A percentile compares a stretch with the other conserved stretches of the same genome.
Evolutionary conservation across 2,797 vertebrate species (phyloP).

Genomic region (Adelosebastes latens): DNA sequence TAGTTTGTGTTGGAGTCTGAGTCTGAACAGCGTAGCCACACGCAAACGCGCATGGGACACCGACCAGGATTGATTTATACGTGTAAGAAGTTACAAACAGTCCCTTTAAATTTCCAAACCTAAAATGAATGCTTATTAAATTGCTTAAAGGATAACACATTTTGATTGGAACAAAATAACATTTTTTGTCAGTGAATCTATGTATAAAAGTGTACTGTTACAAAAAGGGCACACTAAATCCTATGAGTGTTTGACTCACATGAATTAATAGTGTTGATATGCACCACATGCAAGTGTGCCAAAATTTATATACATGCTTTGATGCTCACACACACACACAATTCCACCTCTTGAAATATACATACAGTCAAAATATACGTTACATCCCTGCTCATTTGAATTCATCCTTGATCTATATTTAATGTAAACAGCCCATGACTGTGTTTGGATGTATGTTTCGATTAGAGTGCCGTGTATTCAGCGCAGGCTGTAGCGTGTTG

Average conservation of each 20-base stretch:
- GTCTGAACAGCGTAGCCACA: too few relatives aligned
- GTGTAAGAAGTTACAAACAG: too few relatives aligned
- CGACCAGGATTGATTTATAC: too few relatives aligned
- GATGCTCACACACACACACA: neutral
- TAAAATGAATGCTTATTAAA: neutral
- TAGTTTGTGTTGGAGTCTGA: too few relatives aligned
- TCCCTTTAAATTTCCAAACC: neutral
- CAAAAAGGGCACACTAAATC: neutral
- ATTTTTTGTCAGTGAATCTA: neutral
- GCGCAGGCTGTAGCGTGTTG: constrained; percentile 5
- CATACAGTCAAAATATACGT: neutral
- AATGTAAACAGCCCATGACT: constrained; percentile 1
- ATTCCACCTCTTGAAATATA: constrained; percentile 1
- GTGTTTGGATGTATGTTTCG: constrained; percentile 23
- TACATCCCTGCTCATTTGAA: neutral
- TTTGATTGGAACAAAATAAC: neutral
- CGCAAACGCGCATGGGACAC: too few relatives aligned
- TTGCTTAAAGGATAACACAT: neutral
- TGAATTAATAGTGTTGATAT: neutral
- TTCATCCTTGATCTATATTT: constrained; percentile 37
- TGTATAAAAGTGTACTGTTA: neutral
- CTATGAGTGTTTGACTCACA: neutral
- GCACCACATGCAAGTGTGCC: neutral
- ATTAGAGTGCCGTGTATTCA: constrained; percentile 8
- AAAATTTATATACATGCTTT: neutral